Percentiles rank a stretch among this genome's conserved stretches.
Evolutionary conservation across 2,113 vertebrate genomes (phyloP).

Genomic region (Fukomys damarensis): DNA sequence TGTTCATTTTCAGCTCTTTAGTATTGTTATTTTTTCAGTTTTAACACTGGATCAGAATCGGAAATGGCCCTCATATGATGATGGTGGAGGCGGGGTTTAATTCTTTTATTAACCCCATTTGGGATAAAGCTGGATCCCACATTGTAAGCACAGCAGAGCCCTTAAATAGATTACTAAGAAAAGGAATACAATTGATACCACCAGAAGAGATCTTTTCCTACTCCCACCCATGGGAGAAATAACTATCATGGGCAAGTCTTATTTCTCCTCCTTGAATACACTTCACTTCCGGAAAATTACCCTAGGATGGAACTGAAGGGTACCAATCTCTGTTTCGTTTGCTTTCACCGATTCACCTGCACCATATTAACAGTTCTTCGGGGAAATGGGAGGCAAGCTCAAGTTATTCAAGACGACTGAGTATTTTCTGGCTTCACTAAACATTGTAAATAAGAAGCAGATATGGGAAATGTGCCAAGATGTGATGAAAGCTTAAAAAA

Average conservation of each 20-base stretch:
- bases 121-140: constrained; percentile 70
- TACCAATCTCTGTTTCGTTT: neutral
- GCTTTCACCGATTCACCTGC: neutral
- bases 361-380: neutral
- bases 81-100: constrained; percentile 65
- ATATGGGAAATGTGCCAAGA: constrained; percentile 48
- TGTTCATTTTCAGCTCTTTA: constrained; percentile 59
- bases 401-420: constrained; percentile 51
- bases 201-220: constrained; percentile 45
- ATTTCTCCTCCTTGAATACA: constrained; percentile 1
- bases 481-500: constrained; percentile 66
- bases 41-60: constrained; percentile 55
- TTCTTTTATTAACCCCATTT: constrained; percentile 71
- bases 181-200: constrained; percentile 43
- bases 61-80: constrained; percentile 64
- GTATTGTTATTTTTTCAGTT: constrained; percentile 32
- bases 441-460: constrained; percentile 78
- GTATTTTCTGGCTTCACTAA: constrained; percentile 51
- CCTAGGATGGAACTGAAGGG: neutral
- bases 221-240: neutral
- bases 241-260: neutral
- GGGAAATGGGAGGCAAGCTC: constrained; percentile 36
- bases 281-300: constrained; percentile 35
- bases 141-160: constrained; percentile 32
- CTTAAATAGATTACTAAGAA: constrained; percentile 57